Percentiles rank a stretch among this genome's conserved stretches.
phyloP scores from a whole-genome alignment of 1,140 invertebrate genomes.

The Callitettix versicolor region DNA sequence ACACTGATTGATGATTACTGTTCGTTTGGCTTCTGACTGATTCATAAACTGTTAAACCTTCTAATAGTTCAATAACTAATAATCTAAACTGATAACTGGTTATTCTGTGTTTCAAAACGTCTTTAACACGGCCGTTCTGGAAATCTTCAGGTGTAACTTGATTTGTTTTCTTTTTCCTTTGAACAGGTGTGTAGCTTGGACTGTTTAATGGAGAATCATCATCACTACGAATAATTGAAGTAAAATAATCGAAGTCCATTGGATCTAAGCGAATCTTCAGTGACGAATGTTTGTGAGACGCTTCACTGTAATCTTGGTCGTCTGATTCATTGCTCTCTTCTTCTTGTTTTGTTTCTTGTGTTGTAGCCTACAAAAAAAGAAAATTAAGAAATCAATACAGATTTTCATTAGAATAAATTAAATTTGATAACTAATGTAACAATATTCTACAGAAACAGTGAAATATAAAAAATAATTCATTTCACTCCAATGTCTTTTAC shows the following conservation, averaged over 20 bases:
- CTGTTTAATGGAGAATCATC: conserved; percentile 34
- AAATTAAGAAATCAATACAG: not conserved
- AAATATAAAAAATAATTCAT: not conserved
- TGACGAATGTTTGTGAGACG: not conserved
- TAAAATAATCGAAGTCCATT: conserved; percentile 56
- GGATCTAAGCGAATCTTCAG: conserved; percentile 44
- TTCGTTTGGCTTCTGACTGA: conserved; percentile 9
- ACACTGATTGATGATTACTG: conserved; percentile 30
- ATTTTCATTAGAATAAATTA: not conserved
- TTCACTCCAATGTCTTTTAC: too few species aligned
- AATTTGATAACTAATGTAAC: not conserved
- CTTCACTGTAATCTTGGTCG: not conserved
- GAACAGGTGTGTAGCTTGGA: conserved; percentile 12
- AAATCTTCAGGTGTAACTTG: conserved; percentile 40
- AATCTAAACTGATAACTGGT: conserved; percentile 44
- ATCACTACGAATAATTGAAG: conserved; percentile 42
- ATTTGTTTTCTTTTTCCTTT: conserved; percentile 24
- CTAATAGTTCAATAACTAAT: conserved; percentile 45
- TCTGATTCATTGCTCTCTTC: conserved; percentile 6
- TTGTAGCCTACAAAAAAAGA: not conserved
- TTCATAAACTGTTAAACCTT: conserved; percentile 44
- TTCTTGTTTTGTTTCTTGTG: not conserved
- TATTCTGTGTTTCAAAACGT: conserved; percentile 41
- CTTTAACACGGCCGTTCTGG: conserved; percentile 40
- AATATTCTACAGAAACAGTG: not conserved